Evolutionary conservation across 2,113 vertebrate genomes (phyloP).

Genomic region (Mesitornis unicolor): DNA sequence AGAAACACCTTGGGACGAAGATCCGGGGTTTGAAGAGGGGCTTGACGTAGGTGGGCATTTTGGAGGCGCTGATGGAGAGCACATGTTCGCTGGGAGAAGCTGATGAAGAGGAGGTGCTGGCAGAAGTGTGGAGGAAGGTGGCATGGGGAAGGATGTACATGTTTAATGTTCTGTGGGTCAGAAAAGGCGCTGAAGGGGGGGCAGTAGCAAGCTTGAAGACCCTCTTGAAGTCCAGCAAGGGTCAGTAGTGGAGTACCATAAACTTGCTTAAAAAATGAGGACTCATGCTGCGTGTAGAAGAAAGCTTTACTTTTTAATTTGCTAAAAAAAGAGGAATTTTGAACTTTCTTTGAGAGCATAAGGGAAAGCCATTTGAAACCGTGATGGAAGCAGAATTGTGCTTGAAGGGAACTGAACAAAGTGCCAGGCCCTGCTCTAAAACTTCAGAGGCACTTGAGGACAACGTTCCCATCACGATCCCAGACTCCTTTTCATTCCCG

Average conservation of each 20-base stretch:
- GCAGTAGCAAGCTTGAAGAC: neutral
- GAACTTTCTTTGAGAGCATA: neutral
- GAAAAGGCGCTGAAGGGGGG: neutral
- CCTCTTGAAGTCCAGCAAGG: neutral
- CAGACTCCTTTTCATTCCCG: neutral
- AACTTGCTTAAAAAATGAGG: neutral
- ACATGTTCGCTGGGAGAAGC: neutral
- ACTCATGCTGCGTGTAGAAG: neutral
- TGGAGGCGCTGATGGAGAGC: neutral
- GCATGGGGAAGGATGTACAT: neutral
- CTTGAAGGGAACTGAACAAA: neutral
- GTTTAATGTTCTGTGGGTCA: neutral
- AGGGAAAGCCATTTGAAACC: neutral
- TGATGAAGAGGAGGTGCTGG: neutral
- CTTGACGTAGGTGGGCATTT: neutral
- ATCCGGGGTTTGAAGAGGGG: neutral
- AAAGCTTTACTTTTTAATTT: neutral
- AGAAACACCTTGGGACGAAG: neutral
- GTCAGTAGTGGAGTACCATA: neutral
- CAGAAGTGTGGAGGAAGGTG: neutral
- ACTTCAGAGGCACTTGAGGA: neutral
- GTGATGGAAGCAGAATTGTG: neutral
- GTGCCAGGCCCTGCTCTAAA: neutral
- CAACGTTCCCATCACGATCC: neutral
- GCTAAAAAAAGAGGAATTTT: neutral